These are phyloP conservation scores for Peromyscus attwateri DNA, from an alignment of 2,797 vertebrate species.

Conservation along the genomic window DNA sequence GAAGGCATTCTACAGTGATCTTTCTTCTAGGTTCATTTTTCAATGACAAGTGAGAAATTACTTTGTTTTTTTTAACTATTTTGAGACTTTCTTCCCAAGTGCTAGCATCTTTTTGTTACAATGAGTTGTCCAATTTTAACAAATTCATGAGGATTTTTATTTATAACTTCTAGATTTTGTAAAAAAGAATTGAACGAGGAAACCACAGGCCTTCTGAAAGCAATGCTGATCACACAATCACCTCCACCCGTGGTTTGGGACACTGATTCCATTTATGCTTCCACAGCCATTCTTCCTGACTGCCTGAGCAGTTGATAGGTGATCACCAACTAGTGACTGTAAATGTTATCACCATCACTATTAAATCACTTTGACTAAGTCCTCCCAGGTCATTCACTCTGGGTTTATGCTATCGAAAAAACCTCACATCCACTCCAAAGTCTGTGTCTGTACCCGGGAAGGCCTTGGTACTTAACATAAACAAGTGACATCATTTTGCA, in stretches of 20 bases:
- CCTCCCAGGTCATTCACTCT: not conserved
- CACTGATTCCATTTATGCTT: constrained; percentile 32
- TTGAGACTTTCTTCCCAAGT: constrained; percentile 21
- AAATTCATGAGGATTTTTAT: constrained; percentile 48
- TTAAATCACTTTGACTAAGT: constrained; percentile 7
- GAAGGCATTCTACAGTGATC: constrained; percentile 34
- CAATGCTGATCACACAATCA: constrained; percentile 2
- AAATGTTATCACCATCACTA: constrained; percentile 3
- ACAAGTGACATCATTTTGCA: constrained; percentile 12
- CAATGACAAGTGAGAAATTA: constrained; percentile 50
- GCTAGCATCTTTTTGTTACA: constrained; percentile 2
- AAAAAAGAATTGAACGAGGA: not conserved
- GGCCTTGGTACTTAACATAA: constrained; percentile 42
- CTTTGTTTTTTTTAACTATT: constrained; percentile 64
- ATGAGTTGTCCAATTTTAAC: constrained; percentile 57
- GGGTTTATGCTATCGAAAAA: not conserved
- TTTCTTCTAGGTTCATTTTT: constrained; percentile 58
- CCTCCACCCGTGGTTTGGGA: not conserved
- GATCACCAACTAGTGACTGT: not conserved
- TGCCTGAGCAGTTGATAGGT: not conserved
- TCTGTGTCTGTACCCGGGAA: not conserved
- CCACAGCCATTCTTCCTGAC: constrained; percentile 12
- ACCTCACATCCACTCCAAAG: not conserved
- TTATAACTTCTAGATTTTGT: constrained; percentile 30
- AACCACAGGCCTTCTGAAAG: constrained; percentile 41